Evolutionary conservation across 2,888 invertebrate species (phyloP).

Genomic region (Tenthredo mesomela): DNA sequence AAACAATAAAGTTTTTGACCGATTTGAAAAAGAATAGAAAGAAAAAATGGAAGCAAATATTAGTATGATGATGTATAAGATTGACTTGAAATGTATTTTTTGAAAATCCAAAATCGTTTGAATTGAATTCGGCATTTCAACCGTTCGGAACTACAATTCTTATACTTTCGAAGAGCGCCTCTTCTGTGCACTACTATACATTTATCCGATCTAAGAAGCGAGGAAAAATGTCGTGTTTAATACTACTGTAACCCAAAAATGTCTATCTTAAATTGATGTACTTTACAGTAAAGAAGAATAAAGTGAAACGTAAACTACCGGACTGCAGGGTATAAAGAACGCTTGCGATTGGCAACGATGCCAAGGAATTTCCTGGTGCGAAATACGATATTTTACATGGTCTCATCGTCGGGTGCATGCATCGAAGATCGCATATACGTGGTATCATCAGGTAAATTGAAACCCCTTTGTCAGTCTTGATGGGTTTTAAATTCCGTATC

Average conservation of each 20-base stretch:
- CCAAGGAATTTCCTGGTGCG: constrained; percentile 24
- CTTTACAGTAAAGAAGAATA: neutral
- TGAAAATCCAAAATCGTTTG: too few relatives aligned
- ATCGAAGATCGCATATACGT: constrained; percentile 67
- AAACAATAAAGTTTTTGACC: too few relatives aligned
- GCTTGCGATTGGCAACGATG: neutral
- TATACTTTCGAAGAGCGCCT: neutral
- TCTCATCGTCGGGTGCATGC: constrained; percentile 62
- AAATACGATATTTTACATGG: constrained; percentile 44
- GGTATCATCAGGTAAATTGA: constrained; percentile 67
- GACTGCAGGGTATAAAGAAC: neutral
- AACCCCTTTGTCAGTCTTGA: constrained; percentile 36
- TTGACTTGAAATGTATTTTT: too few relatives aligned
- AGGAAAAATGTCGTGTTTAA: neutral
- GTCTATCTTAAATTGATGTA: neutral
- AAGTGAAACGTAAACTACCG: neutral
- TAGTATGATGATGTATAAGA: too few relatives aligned
- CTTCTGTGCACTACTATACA: too few relatives aligned
- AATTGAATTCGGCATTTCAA: too few relatives aligned
- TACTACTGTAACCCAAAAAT: neutral
- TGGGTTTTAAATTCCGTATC: constrained; percentile 32
- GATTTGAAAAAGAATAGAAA: too few relatives aligned
- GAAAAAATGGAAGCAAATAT: too few relatives aligned
- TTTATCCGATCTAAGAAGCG: neutral
- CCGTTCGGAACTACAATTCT: too few relatives aligned